Evolutionary conservation across 1,140 invertebrate genomes (phyloP), one percentile per base, ranked within the genome.

Genomic region (Drosophila ohnishii): DNA sequence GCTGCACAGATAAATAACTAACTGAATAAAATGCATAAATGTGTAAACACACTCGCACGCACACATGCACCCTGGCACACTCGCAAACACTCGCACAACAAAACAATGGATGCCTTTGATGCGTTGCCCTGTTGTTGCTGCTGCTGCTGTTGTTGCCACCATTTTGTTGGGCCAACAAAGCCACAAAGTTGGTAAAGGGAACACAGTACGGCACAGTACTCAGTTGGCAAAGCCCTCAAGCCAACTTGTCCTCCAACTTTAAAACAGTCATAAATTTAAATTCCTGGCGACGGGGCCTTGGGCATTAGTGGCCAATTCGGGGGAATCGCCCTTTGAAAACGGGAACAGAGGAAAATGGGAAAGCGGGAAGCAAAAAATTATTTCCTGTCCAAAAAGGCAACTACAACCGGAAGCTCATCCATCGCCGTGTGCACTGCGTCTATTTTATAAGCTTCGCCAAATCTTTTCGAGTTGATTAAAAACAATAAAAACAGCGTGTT

Each of bases 391-490:
- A 79, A 73, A 30, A 16, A 42, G 30, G 66, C 56, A 59, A 66
- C 48, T 66, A 67, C 35, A 66, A 84, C 80, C 84, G 84, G 84
- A 88, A 80, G 77, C 61, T 75, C 84, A 88, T 88, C 73, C 80
- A 88, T 84, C 80, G 76, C 65, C 67, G 74, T 81, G 61, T 78
- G 61, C 71, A 59, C 69, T 79, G 79, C 73, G 77, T 88, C 84
- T 84, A 88, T 88, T 88, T 88, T 88, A 88, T 88, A 88, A 88
- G 84, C 84, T 80, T 73, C 72, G 80, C 53, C 83, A 88, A 87
- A 88, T 87, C 83, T 87, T 78, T 87, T 80, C 84, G 84, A 88
- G 84, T 88, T 88, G 84, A 88, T 88, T 88, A 88, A 88, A 88
- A 88, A 88, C 84, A 88, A 88, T 88, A 88, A 88, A 88, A 88